A percentile compares a stretch with the other conserved stretches of the same genome.
These are phyloP conservation scores for Phaedon cochleariae DNA, from an alignment of 2,888 invertebrate species.

Conservation along the genomic window DNA sequence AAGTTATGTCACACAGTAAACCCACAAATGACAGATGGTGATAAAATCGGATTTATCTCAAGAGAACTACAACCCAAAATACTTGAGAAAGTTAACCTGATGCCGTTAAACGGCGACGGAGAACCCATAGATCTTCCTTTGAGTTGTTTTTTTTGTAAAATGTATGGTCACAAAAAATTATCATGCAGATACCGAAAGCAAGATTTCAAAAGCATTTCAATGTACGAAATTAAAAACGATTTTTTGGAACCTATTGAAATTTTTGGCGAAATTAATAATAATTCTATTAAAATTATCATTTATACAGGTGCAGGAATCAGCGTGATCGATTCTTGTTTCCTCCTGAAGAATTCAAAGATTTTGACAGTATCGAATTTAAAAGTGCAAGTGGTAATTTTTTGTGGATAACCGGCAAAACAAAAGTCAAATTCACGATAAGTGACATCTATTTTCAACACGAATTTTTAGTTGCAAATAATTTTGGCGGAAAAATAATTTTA, in stretches of 20 bases:
- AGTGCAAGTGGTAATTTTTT: not conserved
- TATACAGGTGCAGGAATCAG: slow-evolving; percentile 7
- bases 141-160: slow-evolving; percentile 5
- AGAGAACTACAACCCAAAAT: not conserved
- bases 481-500: not conserved
- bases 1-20: not conserved
- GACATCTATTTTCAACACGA: not conserved
- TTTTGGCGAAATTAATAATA: not conserved
- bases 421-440: not conserved
- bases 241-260: not conserved
- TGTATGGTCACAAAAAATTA: not conserved
- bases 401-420: not conserved
- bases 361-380: not conserved
- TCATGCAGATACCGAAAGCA: not conserved
- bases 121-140: not conserved
- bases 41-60: not conserved
- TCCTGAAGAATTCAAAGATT: not conserved
- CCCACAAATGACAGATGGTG: not conserved
- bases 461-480: slow-evolving; percentile 4
- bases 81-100: slow-evolving; percentile 5
- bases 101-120: not conserved
- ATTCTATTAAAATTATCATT: not conserved
- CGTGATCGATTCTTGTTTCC: not conserved
- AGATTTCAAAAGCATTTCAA: not conserved
- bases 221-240: not conserved